Evolutionary conservation across 2,888 invertebrate genomes (phyloP).

Genomic region (Ptychoptera albimana): DNA sequence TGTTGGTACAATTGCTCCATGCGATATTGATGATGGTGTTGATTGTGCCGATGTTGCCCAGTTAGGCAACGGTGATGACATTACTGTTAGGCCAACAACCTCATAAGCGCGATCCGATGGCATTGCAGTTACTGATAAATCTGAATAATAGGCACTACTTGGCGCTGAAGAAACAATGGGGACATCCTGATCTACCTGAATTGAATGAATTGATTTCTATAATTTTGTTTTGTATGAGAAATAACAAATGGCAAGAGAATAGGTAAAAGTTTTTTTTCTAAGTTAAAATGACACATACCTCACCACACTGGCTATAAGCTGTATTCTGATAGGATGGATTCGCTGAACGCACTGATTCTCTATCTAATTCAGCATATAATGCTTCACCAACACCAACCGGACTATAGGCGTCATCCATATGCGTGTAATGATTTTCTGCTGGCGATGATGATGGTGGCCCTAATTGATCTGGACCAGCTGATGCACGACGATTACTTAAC

Average conservation of each 20-base stretch:
- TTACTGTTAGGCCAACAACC: constrained; percentile 38
- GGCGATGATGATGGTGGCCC: constrained; percentile 35
- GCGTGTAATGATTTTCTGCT: constrained; percentile 56
- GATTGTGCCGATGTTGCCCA: constrained; percentile 25
- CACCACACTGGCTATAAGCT: constrained; percentile 40
- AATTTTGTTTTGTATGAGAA: neutral
- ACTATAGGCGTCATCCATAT: constrained; percentile 47
- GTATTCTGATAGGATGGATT: constrained; percentile 56
- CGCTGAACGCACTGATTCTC: constrained; percentile 34
- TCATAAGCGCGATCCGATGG: constrained; percentile 41
- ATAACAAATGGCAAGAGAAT: no score
- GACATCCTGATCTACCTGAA: constrained; percentile 31
- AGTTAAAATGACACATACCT: constrained; percentile 17
- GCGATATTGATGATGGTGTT: constrained; percentile 5
- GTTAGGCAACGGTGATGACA: constrained; percentile 32
- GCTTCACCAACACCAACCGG: constrained; percentile 42
- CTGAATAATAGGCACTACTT: constrained; percentile 61
- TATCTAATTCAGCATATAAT: constrained; percentile 53
- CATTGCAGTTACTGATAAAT: constrained; percentile 40
- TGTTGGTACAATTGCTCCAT: neutral
- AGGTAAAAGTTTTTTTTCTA: neutral
- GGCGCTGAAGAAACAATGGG: constrained; percentile 44
- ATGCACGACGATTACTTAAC: constrained; percentile 26
- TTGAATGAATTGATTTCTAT: constrained; percentile 13
- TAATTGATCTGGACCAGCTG: constrained; percentile 32